Evolutionary conservation across 2,888 invertebrate species (phyloP), one percentile per base, ranked within the genome.

Genomic region (Pteria penguin): DNA sequence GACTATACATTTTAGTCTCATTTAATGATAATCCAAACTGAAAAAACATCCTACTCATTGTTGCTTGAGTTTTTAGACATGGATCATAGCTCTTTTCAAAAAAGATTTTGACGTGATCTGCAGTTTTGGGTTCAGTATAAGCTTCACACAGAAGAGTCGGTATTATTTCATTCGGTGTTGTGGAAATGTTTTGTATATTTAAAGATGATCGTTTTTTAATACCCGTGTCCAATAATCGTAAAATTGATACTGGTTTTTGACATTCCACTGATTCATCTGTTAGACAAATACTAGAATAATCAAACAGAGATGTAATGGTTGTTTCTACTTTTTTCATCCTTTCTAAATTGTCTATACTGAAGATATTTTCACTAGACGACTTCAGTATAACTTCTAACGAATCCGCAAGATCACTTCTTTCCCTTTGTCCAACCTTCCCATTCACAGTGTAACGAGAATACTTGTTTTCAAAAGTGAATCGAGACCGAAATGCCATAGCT

Each of bases 11-110:
- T 2, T 61, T 57, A 22, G 70, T n/a, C 4, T 63, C 65, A 5
- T 68, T 57, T 4, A 83, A 76, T 11, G 82, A 82, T 81, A 81
- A 85, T 54, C 85, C 85, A 75, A 85, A 78, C 1, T 75, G 55
- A 18, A 81, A 73, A 32, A 84, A 79, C 3, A 80, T 72, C n/a
- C 85, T 76, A 5, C 82, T 83, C 32, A 81, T 81, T 3, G 68
- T 52, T 8, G 85, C 77, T 27, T 76, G 70, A 1, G 68, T 36
- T 33, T 72, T 71, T 1, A 31, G 8, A 65, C 76, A 77, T 0
- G 65, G 73, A 52, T 73, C 54, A 22, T 54, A 63, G 36, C 76
- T 80, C 67, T 82, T 82, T 29, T 81, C 76, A 1, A 83, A 67
- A 54, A 85, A 81, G 4, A 81, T 70, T 52, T 81, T 61, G 2